Evolutionary conservation across 2,888 invertebrate genomes (phyloP), one percentile per base, ranked within the genome.

Genomic region (Biston stratarius): DNA sequence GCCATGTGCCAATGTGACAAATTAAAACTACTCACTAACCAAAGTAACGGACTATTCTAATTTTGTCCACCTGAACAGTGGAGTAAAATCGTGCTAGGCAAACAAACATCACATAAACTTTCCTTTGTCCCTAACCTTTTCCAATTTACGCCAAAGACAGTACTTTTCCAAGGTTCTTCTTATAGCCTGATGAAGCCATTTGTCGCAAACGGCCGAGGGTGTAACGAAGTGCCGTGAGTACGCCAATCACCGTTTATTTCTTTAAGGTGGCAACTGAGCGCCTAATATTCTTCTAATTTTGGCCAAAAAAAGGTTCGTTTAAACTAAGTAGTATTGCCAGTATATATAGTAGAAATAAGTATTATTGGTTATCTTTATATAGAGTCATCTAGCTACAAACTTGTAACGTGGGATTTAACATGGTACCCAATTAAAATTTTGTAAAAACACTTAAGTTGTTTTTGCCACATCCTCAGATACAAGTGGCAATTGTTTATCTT

Each of bases 171-270:
- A 68, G 64, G 65, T 49, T 47, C 52, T 63, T 57, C 51, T 58
- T 60, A 60, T 49, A 48, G 51, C 45, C 47, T 57, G 63, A 72
- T 67, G 67, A 67, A 72, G 72, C 69, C 67, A 69, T 74, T 72
- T 70, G 65, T 72, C 64, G 67, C 56, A 52, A 70, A 71, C 68
- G 69, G 69, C 70, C 42, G 61, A 58, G 67, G 61, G 70, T 62
- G 72, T 58, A 61, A 67, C 70, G 61, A 66, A 69, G 70, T 61
- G 67, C 33, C 58, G 49, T 71, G 51, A 69, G 64, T 64, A 57
- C 52, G 66, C 63, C 59, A 69, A 74, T 70, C 58, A 68, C 55
- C 65, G 59, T 61, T 55, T 45, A 67, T 62, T 47, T 51, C 48
- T 57, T 52, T 65, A 24, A 36, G 45, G 44, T 14, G 45, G 9